Conservation (phyloP, 1,140 invertebrate species). For the Metopolophium dirhodum region DNA sequence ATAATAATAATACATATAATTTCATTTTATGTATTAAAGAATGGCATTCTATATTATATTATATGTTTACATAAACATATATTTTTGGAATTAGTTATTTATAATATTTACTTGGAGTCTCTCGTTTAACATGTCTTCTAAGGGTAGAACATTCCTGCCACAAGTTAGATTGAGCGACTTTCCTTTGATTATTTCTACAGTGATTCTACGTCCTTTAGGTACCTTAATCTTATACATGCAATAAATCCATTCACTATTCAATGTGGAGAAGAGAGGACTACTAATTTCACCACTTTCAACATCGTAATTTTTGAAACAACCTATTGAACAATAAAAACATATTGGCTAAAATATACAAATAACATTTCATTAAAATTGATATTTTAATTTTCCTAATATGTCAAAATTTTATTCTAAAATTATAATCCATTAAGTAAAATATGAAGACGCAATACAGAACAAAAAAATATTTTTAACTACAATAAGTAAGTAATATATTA, state of each 20-base stretch:
- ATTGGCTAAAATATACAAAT: not conserved
- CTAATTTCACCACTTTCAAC: constrained; percentile 25
- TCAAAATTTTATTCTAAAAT: too few species aligned
- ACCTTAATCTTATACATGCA: not conserved
- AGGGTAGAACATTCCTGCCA: not conserved
- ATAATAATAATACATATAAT: not conserved
- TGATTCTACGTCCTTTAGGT: not conserved
- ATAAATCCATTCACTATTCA: not conserved
- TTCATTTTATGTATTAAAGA: not conserved
- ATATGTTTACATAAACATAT: too few species aligned
- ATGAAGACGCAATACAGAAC: too few species aligned
- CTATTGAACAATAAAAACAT: not conserved
- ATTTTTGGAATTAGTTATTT: not conserved
- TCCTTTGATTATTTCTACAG: constrained; percentile 14
- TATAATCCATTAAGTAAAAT: too few species aligned
- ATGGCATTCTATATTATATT: too few species aligned
- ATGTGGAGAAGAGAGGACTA: not conserved
- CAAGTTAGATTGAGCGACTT: not conserved
- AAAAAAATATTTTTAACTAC: not conserved
- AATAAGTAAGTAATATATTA: too few species aligned
- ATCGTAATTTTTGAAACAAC: not conserved
- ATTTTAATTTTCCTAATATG: not conserved
- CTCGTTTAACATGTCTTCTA: not conserved
- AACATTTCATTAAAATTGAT: not conserved
- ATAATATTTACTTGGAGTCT: not conserved